Conservation (phyloP, 2,797 vertebrate genomes). For the Buphagus erythrorhynchus region DNA sequence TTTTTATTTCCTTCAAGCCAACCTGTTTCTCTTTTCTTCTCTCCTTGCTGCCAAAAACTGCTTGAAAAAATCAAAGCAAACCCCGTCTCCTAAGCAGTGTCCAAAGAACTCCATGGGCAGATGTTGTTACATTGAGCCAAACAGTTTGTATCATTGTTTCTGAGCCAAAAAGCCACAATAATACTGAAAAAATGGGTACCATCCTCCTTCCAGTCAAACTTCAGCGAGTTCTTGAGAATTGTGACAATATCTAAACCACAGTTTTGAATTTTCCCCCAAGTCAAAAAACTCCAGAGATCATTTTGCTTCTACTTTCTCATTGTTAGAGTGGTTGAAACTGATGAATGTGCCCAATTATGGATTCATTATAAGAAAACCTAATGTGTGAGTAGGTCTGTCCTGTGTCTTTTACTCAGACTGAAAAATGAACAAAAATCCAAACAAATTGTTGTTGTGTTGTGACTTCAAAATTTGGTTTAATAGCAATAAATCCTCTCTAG, state of each 20-base stretch:
- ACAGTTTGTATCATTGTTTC: neutral
- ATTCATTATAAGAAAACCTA: neutral
- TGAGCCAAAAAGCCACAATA: neutral
- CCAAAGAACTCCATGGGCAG: neutral
- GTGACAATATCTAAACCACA: neutral
- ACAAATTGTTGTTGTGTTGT: neutral
- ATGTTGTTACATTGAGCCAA: neutral
- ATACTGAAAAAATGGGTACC: neutral
- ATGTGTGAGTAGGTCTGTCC: neutral
- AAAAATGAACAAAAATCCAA: neutral
- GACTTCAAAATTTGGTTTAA: neutral
- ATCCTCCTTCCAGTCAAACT: neutral
- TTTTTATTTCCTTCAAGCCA: neutral
- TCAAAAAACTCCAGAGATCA: neutral
- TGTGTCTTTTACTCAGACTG: neutral
- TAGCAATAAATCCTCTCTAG: neutral
- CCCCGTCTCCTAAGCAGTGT: neutral
- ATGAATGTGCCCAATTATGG: neutral
- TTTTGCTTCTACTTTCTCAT: neutral
- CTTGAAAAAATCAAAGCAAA: neutral
- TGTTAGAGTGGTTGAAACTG: neutral
- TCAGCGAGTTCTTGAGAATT: neutral
- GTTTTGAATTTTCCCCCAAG: neutral
- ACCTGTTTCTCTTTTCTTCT: neutral
- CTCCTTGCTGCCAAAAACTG: neutral